phyloP scores from a whole-genome alignment of 2,797 vertebrate species.

The Gobio occitaniae region DNA sequence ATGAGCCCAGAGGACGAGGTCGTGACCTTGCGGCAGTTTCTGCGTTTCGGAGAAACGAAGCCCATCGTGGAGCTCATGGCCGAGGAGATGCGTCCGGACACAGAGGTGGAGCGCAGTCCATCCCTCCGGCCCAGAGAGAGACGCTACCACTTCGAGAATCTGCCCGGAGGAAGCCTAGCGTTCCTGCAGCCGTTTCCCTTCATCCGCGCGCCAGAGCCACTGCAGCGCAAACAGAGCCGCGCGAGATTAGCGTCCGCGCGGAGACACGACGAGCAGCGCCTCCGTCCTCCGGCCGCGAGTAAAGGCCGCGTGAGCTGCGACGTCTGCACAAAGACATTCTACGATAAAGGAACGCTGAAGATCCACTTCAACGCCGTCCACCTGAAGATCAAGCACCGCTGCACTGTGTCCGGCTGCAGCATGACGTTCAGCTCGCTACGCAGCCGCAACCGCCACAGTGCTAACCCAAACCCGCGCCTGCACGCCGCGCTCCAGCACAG shows the following conservation, averaged over 20 bases:
- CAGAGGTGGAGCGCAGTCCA: slow-evolving; percentile 48
- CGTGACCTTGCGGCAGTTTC: slow-evolving; percentile 88
- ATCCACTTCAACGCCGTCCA: slow-evolving; percentile 98
- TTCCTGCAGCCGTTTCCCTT: slow-evolving; percentile 66
- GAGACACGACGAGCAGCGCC: slow-evolving; percentile 51
- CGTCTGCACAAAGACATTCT: slow-evolving; percentile 93
- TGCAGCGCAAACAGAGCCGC: slow-evolving; percentile 67
- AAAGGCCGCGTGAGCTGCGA: slow-evolving; percentile 92
- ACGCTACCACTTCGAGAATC: slow-evolving; percentile 79
- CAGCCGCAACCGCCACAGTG: slow-evolving; percentile 94
- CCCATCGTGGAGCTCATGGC: slow-evolving; percentile 92
- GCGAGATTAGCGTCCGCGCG: not conserved
- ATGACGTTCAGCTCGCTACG: slow-evolving; percentile 95
- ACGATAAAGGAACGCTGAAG: slow-evolving; percentile 96
- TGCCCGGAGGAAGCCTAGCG: slow-evolving; percentile 74
- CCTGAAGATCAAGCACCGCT: slow-evolving; percentile 95
- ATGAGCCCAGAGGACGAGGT: slow-evolving; percentile 89
- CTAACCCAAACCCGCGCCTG: slow-evolving; percentile 94
- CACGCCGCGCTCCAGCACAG: slow-evolving; percentile 83
- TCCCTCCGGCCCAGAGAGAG: slow-evolving; percentile 65
- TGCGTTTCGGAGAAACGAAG: slow-evolving; percentile 94
- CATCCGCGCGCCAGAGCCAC: slow-evolving; percentile 60
- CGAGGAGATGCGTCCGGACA: slow-evolving; percentile 74
- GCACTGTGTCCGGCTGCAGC: slow-evolving; percentile 90
- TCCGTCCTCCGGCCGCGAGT: slow-evolving; percentile 57